These are phyloP conservation scores for Pammene fasciana DNA, from an alignment of 2,888 invertebrate genomes.

Conservation along the genomic window DNA sequence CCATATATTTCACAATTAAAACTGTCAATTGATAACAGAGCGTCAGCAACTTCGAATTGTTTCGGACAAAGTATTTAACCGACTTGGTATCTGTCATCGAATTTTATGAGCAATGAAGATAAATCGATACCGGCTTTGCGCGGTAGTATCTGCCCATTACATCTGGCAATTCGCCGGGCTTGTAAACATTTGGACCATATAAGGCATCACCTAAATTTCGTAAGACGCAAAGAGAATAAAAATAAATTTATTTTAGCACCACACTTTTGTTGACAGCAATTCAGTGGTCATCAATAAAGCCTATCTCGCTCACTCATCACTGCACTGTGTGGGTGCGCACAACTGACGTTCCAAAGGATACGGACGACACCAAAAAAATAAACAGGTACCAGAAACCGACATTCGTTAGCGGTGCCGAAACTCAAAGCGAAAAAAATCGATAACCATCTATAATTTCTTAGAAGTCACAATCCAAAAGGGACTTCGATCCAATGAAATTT, in stretches of 20 bases:
- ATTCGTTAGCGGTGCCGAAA: conserved; percentile 77
- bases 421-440: conserved; percentile 72
- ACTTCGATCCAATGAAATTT: conserved; percentile 63
- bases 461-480: conserved; percentile 65
- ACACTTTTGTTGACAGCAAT: conserved; percentile 68
- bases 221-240: conserved; percentile 37
- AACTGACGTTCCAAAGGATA: conserved; percentile 57
- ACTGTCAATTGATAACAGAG: conserved; percentile 35
- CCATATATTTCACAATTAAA: conserved; percentile 27
- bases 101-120: conserved; percentile 49
- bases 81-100: conserved; percentile 46
- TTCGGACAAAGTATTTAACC: conserved; percentile 44
- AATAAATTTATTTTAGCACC: conserved; percentile 54
- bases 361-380: conserved; percentile 61
- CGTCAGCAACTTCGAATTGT: conserved; percentile 32
- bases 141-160: conserved; percentile 42
- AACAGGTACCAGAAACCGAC: conserved; percentile 69
- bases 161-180: conserved; percentile 45
- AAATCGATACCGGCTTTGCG: conserved; percentile 46
- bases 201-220: conserved; percentile 35
- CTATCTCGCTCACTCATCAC: conserved; percentile 67
- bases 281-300: conserved; percentile 75
- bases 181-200: conserved; percentile 39
- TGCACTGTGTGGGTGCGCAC: conserved; percentile 61
- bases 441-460: conserved; percentile 76